Evolutionary conservation across 1,140 invertebrate genomes (phyloP), one percentile per base, ranked within the genome.

Genomic region (Drosophila pandora): DNA sequence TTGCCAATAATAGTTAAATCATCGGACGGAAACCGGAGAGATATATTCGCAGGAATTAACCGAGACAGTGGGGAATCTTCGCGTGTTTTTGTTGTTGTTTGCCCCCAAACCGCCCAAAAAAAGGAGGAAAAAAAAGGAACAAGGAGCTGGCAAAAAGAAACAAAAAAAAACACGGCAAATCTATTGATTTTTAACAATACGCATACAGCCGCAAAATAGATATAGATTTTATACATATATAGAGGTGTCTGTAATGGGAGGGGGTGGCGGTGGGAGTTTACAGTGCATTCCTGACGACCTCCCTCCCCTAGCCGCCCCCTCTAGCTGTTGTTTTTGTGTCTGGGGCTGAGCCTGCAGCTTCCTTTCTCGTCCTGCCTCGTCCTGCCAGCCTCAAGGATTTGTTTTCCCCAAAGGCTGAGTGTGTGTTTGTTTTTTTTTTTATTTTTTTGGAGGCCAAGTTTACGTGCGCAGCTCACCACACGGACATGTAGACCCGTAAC

Each of bases 131-230:
- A 17, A 39, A 43, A 54, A 45, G 34, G n/a, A 17, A 43, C 13
- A 59, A 50, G 53, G 53, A 58, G 64, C 65, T 59, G 45, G 53
- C n/a, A 32, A 23, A 64, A 47, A 22, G 43, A 25, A 25, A 56
- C 32, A 56, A n/a, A 25, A 47, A 55, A 70, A 70, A 73, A 78
- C 57, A 55, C 63, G 63, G 49, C 32, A 76, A 76, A 80, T 76
- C 73, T 85, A 84, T 84, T 84, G 81, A 84, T 84, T 84, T 84
- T 84, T 84, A 80, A 80, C 81, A 84, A 84, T 83, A 78, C 70
- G 47, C 63, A 67, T 41, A 55, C 43, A 47, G 34, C 34, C 10
- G 34, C 34, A 37, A 6, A 37, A 37, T 37, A 37, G 34, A 37
- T 12, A 37, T 74, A 52, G 34, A 76, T 58, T 78, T 37, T 2